Percentiles rank a stretch among this genome's conserved stretches.
phyloP scores from a whole-genome alignment of 2,113 vertebrate genomes.

The Elephas maximus region DNA sequence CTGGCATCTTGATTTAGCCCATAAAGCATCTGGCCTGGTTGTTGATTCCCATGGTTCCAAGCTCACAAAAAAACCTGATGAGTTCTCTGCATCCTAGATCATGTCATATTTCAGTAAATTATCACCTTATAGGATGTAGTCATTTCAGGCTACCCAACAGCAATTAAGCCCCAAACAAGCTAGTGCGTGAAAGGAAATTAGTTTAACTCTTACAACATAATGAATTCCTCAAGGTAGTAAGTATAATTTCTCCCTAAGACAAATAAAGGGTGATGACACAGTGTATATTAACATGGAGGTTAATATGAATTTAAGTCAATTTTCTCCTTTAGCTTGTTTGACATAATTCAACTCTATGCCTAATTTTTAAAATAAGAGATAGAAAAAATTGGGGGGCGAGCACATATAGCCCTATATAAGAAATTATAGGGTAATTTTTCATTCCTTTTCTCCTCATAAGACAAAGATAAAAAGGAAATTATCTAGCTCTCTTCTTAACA shows the following conservation, averaged over 20 bases:
- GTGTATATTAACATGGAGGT: neutral
- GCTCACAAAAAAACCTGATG: constrained; percentile 61
- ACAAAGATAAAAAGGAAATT: constrained; percentile 44
- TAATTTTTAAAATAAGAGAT: constrained; percentile 54
- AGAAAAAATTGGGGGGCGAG: neutral
- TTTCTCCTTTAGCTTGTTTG: constrained; percentile 23
- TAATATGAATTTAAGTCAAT: constrained; percentile 48
- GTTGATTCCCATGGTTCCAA: constrained; percentile 51
- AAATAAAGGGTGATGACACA: constrained; percentile 22
- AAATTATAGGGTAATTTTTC: neutral
- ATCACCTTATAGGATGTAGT: constrained; percentile 56
- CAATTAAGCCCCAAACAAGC: constrained; percentile 54
- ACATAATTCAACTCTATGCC: neutral
- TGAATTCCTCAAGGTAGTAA: constrained; percentile 39
- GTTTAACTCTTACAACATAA: neutral
- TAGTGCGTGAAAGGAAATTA: constrained; percentile 64
- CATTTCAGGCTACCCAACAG: constrained; percentile 50
- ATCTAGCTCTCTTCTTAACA: neutral
- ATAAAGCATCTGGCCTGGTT: constrained; percentile 45
- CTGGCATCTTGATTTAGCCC: neutral
- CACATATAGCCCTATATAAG: neutral
- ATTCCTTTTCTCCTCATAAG: neutral
- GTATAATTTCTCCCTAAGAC: neutral
- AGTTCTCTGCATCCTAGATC: constrained; percentile 12
- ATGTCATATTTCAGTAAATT: constrained; percentile 65